Base-by-base conservation (phyloP, 2,113 vertebrate genomes). In the Gopherus evgoodei region DNA sequence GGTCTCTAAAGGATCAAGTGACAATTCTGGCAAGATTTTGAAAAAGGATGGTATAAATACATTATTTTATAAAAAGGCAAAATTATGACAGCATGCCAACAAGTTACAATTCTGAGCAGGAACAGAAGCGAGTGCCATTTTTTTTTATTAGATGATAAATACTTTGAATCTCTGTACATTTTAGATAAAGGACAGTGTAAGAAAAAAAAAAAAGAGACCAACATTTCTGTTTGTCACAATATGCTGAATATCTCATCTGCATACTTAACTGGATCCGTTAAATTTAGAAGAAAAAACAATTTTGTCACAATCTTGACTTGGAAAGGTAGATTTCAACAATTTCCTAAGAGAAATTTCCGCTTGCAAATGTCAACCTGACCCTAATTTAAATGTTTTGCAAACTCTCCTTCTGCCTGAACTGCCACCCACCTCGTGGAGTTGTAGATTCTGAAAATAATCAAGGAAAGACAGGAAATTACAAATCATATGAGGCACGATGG, bases 251-350 rank as follows among this genome's bases (percentile, higher is more conserved):
- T 79, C 79, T 94, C 89, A 50, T 13, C 88, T 78, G 11, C 84
- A 75, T 89, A 76, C 92, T 96, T 96, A 86, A 95, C 81, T 92
- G 95, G 87, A 75, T 82, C 91, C 83, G 44, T 93, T n/a, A 42
- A 81, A 86, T 31, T 8, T 3, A 1, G 50, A 95, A 81, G 42
- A 91, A 95, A 97, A 95, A n/a, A 8, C 35, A 72, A 62, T 65
- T 35, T 52, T 88, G 81, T 88, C 21, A 86, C 84, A 84, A 82
- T 93, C 52, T 83, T 54, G 54, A 91, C 87, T 22, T 89, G 69
- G 35, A 84, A 49, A 13, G 3, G 3, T 49, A 89, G 11, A 80
- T 84, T 95, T 91, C 62, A 54, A 54, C 27, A 93, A 44, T 94
- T 91, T 89, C 83, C 50, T 59, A 81, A 82, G 89, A 49, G 24